These are phyloP conservation scores for Seriola aureovittata DNA, from an alignment of 2,113 vertebrate genomes.

Conservation along the genomic window DNA sequence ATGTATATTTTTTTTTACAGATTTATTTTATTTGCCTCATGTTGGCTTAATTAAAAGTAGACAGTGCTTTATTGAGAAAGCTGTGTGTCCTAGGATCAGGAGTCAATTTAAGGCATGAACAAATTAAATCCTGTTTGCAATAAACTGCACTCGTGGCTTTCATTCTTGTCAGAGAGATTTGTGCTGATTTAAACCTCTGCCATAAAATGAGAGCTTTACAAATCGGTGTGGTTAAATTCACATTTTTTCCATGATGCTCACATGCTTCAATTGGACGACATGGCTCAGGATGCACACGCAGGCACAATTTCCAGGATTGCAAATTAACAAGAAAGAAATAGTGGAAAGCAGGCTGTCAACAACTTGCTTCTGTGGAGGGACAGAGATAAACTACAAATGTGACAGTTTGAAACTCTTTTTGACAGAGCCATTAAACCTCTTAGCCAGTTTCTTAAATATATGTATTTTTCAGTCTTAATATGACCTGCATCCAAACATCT, in stretches of 20 bases:
- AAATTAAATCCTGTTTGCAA: constrained; percentile 79
- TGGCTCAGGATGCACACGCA: not conserved
- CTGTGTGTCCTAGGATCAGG: constrained; percentile 58
- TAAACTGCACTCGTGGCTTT: constrained; percentile 70
- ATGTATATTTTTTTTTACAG: constrained; percentile 30
- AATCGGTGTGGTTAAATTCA: constrained; percentile 28
- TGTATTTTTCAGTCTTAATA: not conserved
- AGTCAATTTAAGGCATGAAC: constrained; percentile 74
- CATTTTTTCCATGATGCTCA: constrained; percentile 25
- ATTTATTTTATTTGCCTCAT: constrained; percentile 59
- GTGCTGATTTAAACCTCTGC: constrained; percentile 63
- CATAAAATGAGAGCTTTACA: constrained; percentile 38
- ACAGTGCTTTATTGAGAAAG: constrained; percentile 62
- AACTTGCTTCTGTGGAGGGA: not conserved
- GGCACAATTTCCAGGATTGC: not conserved
- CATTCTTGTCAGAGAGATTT: constrained; percentile 73
- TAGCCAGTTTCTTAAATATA: not conserved
- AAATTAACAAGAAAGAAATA: not conserved
- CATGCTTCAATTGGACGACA: constrained; percentile 1
- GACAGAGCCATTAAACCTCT: too few relatives aligned
- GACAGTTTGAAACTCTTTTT: not conserved
- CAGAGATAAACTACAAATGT: constrained; percentile 1
- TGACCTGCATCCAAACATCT: not conserved
- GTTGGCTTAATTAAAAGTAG: constrained; percentile 62
- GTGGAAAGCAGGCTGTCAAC: not conserved